Conservation (phyloP, 2,888 invertebrate species). For the Eulithis prunata region DNA sequence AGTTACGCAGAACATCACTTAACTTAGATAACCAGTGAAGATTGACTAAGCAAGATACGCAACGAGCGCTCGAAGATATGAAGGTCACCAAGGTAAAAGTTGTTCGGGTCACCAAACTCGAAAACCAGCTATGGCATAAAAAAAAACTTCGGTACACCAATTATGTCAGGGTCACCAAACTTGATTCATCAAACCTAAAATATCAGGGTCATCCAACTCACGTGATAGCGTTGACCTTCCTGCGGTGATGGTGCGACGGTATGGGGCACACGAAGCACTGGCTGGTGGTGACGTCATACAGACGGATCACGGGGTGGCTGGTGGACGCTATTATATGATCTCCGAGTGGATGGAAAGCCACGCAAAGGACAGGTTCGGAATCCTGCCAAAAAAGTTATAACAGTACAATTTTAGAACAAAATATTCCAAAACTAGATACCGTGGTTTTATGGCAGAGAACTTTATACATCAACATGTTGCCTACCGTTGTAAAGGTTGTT, state of each 20-base stretch:
- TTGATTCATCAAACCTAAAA: background rate
- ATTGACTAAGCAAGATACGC: too few relatives aligned
- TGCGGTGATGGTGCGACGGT: constrained; percentile 93
- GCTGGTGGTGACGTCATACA: constrained; percentile 97
- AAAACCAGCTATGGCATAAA: too few relatives aligned
- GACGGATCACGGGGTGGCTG: constrained; percentile 93
- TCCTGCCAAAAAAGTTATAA: constrained; percentile 85
- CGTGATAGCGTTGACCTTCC: constrained; percentile 90
- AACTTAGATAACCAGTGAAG: too few relatives aligned
- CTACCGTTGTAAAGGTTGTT: too few relatives aligned
- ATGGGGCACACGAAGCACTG: constrained; percentile 98
- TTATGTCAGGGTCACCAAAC: background rate
- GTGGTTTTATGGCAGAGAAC: too few relatives aligned
- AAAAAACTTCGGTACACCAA: too few relatives aligned
- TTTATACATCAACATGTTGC: too few relatives aligned
- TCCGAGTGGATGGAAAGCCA: constrained; percentile 98
- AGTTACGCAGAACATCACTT: too few relatives aligned
- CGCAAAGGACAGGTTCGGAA: constrained; percentile 94
- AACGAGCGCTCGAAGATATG: too few relatives aligned
- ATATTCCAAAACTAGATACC: too few relatives aligned
- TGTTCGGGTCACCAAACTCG: too few relatives aligned
- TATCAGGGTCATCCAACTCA: constrained; percentile 59
- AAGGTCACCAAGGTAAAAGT: background rate
- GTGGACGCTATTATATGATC: constrained; percentile 97
- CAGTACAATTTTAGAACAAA: too few relatives aligned